A percentile compares a stretch with the other conserved stretches of the same genome.
These are phyloP conservation scores for Musca domestica DNA, from an alignment of 1,140 invertebrate species.

Conservation along the genomic window DNA sequence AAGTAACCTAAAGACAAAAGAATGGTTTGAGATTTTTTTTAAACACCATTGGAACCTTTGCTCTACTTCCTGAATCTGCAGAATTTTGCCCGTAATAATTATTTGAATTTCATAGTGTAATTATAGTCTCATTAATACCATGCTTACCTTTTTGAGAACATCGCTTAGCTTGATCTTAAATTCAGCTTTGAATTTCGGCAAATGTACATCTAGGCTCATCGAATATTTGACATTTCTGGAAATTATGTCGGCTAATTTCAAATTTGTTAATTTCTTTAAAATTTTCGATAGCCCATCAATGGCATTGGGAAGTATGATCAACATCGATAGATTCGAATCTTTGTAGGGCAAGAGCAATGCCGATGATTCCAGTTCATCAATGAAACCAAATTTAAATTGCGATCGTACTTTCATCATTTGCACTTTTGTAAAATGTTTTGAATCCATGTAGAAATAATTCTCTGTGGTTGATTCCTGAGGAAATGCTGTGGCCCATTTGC, in stretches of 20 bases:
- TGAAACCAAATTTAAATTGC: conserved; percentile 17
- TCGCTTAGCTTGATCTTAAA: conserved; percentile 56
- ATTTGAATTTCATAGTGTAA: too few relatives aligned
- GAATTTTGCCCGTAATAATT: too few relatives aligned
- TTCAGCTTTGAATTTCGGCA: conserved; percentile 66
- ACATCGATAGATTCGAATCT: conserved; percentile 23
- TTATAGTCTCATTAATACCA: too few relatives aligned
- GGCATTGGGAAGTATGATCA: conserved; percentile 25
- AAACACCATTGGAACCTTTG: too few relatives aligned
- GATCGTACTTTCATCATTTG: conserved; percentile 18
- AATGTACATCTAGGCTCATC: conserved; percentile 52
- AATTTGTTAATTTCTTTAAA: conserved; percentile 51
- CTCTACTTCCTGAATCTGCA: too few relatives aligned
- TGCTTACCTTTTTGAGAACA: conserved; percentile 56
- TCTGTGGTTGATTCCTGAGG: not conserved
- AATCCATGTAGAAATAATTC: not conserved
- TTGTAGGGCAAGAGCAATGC: conserved; percentile 21
- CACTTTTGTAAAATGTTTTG: not conserved
- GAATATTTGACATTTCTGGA: conserved; percentile 34
- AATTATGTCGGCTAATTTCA: conserved; percentile 48
- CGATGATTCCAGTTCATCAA: conserved; percentile 18
- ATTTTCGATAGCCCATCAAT: conserved; percentile 46
- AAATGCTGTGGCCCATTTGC: conserved; percentile 23
- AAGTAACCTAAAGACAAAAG: too few relatives aligned
- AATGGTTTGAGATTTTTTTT: too few relatives aligned